These are phyloP conservation scores for Stenotaenia linearis DNA, from an alignment of 2,888 invertebrate species.

Conservation along the genomic window DNA sequence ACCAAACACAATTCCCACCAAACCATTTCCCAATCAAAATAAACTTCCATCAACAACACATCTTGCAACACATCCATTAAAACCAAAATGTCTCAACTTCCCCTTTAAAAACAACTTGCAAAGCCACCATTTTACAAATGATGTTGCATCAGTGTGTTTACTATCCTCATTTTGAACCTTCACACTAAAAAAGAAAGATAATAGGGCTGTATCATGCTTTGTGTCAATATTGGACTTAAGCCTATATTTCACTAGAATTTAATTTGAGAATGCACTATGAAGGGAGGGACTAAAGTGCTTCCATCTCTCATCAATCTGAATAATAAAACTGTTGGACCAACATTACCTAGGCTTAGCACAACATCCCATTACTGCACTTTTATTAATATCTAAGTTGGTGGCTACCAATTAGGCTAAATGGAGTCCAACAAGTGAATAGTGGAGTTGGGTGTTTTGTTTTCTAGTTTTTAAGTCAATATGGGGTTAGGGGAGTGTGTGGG, in stretches of 20 bases:
- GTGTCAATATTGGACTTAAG: slow-evolving; percentile 7
- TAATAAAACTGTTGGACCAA: slow-evolving; percentile 12
- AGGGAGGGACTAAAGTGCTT: background rate
- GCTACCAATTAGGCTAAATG: background rate
- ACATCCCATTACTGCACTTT: slow-evolving; percentile 15
- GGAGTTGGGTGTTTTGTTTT: no score
- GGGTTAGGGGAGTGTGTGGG: no score
- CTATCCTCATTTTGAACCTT: background rate
- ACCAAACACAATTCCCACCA: no score
- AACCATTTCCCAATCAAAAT: no score
- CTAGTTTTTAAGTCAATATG: background rate
- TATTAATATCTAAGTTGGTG: background rate
- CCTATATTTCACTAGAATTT: slow-evolving; percentile 14
- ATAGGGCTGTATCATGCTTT: background rate
- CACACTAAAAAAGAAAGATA: background rate
- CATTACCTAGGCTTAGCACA: slow-evolving; percentile 4
- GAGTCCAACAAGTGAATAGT: background rate
- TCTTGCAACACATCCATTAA: background rate
- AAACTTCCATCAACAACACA: background rate
- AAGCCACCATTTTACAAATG: background rate
- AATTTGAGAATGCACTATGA: background rate
- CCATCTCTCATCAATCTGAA: slow-evolving; percentile 11
- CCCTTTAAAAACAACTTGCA: background rate
- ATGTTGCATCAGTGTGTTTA: slow-evolving; percentile 13
- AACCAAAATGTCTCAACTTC: no score